Percentiles rank a stretch among this genome's conserved stretches.
Evolutionary conservation across 2,113 vertebrate species (phyloP).

Genomic region (Bufo bufo): DNA sequence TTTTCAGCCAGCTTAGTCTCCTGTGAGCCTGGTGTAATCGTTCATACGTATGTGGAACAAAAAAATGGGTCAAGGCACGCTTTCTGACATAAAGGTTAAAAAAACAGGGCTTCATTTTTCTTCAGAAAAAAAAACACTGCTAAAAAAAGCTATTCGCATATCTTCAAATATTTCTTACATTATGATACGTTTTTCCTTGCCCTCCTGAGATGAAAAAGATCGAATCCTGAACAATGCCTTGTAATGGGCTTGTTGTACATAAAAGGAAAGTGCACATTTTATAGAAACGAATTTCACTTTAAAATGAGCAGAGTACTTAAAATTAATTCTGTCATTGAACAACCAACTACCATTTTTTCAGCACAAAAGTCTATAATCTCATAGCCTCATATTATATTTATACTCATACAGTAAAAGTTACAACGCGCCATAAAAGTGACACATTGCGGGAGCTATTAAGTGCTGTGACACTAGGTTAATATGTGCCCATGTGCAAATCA

Average conservation of each 20-base stretch:
- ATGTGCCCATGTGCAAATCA: constrained; percentile 38
- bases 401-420: constrained; percentile 26
- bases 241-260: not conserved
- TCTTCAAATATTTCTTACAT: too few relatives aligned
- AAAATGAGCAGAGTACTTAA: not conserved
- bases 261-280: not conserved
- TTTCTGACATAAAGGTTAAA: too few relatives aligned
- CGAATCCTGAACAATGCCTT: too few relatives aligned
- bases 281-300: not conserved
- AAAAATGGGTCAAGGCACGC: too few relatives aligned
- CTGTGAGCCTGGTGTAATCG: too few relatives aligned
- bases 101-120: too few relatives aligned
- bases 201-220: too few relatives aligned
- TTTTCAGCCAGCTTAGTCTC: too few relatives aligned
- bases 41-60: too few relatives aligned
- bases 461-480: not conserved
- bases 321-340: not conserved
- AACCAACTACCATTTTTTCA: not conserved
- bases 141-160: too few relatives aligned
- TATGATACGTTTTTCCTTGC: too few relatives aligned
- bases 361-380: not conserved
- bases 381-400: constrained; percentile 26
- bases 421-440: constrained; percentile 9
- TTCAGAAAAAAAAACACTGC: too few relatives aligned
- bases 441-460: constrained; percentile 38